Percentiles rank a stretch among this genome's conserved stretches.
These are phyloP conservation scores for Dinoponera quadriceps DNA, from an alignment of 1,140 invertebrate genomes.

Conservation along the genomic window DNA sequence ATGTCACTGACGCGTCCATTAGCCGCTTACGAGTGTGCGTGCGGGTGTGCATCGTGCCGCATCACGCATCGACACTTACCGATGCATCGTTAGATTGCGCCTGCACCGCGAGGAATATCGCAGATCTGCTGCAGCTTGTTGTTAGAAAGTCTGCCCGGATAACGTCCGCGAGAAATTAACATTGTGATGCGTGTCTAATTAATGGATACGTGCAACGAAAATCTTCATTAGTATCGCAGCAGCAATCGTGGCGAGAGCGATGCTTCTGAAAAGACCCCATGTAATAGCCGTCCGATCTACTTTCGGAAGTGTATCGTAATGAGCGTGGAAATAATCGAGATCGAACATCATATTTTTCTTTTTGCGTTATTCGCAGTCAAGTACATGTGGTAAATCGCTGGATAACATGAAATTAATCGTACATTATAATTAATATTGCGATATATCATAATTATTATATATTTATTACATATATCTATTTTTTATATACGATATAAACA, in stretches of 20 bases:
- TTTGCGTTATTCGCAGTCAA: too few relatives aligned
- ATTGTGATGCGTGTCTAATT: conserved; percentile 56
- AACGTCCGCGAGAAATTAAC: conserved; percentile 55
- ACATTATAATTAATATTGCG: too few relatives aligned
- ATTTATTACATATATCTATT: too few relatives aligned
- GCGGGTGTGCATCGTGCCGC: conserved; percentile 21
- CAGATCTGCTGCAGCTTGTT: conserved; percentile 8
- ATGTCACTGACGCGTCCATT: conserved; percentile 68
- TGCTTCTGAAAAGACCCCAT: not conserved
- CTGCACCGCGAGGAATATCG: not conserved
- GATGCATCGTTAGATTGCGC: conserved; percentile 15
- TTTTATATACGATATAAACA: too few relatives aligned
- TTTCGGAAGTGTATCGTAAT: too few relatives aligned
- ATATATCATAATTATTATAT: too few relatives aligned
- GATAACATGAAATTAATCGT: too few relatives aligned
- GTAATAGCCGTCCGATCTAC: too few relatives aligned
- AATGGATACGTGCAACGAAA: conserved; percentile 61
- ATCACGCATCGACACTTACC: conserved; percentile 56
- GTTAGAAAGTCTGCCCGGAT: conserved; percentile 49
- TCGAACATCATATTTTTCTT: too few relatives aligned
- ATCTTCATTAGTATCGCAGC: conserved; percentile 59
- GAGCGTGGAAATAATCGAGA: too few relatives aligned
- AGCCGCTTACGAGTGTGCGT: conserved; percentile 42
- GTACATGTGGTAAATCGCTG: too few relatives aligned
- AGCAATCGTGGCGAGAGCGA: conserved; percentile 25